Evolutionary conservation across 1,140 invertebrate species (phyloP).

Genomic region (Chlorops oryzae): DNA sequence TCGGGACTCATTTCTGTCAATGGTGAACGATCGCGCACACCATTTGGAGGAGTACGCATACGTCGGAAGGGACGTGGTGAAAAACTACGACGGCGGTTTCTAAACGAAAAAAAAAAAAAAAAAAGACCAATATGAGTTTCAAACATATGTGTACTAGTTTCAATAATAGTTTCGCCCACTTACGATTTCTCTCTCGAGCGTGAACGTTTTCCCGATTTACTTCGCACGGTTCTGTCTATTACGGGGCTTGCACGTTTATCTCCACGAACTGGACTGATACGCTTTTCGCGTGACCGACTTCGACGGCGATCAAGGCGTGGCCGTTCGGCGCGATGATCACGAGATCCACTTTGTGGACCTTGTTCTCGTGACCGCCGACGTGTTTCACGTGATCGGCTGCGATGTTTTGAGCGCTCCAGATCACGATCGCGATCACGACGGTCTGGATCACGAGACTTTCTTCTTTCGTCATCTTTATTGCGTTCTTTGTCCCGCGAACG

Average conservation of each 20-base stretch:
- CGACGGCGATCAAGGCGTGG: conserved; percentile 19
- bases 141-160: not conserved
- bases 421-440: conserved; percentile 24
- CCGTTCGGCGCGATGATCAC: conserved; percentile 45
- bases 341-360: conserved; percentile 50
- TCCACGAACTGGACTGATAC: conserved; percentile 20
- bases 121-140: conserved; percentile 11
- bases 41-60: conserved; percentile 42
- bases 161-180: conserved; percentile 15
- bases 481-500: conserved; percentile 26
- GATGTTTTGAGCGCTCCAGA: conserved; percentile 1
- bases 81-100: conserved; percentile 33
- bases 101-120: conserved; percentile 2
- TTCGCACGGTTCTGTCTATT: conserved; percentile 29
- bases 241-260: conserved; percentile 27
- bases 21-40: conserved; percentile 42
- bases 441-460: conserved; percentile 46
- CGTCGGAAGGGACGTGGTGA: conserved; percentile 33
- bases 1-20: conserved; percentile 85
- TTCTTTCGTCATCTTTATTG: conserved; percentile 20
- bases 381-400: conserved; percentile 36
- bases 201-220: conserved; percentile 31
- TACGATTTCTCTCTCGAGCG: conserved; percentile 39
- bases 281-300: conserved; percentile 37
- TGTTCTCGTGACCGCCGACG: conserved; percentile 27